Evolutionary conservation across 2,797 vertebrate species (phyloP).

Genomic region (Pangasius sanitwongsei): DNA sequence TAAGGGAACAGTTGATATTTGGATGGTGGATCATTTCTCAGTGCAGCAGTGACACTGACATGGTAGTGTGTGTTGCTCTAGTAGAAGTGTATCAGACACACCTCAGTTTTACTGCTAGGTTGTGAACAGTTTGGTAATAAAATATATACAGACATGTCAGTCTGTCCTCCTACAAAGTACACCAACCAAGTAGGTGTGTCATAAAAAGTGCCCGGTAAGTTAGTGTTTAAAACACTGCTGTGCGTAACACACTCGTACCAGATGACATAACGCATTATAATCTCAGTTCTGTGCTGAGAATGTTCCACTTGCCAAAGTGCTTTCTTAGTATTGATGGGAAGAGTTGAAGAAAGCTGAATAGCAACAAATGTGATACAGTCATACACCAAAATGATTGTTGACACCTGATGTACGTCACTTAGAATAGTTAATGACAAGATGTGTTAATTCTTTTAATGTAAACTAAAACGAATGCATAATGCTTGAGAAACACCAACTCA

Average conservation of each 20-base stretch:
- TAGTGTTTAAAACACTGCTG: background rate
- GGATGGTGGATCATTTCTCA: background rate
- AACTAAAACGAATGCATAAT: background rate
- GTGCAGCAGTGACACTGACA: background rate
- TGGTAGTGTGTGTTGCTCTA: background rate
- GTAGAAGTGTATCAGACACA: background rate
- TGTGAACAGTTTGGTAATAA: background rate
- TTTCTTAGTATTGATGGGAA: background rate
- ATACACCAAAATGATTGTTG: background rate
- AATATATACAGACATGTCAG: background rate
- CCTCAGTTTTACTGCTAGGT: constrained; percentile 11
- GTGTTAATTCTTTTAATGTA: background rate
- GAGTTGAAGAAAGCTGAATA: background rate
- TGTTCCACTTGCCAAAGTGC: background rate
- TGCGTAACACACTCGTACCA: background rate
- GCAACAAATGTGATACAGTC: background rate
- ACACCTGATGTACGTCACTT: background rate
- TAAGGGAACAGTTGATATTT: background rate
- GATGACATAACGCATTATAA: background rate
- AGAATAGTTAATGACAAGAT: background rate
- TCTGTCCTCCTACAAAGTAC: background rate
- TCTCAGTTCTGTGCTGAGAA: background rate
- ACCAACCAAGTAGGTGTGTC: background rate
- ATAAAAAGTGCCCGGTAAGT: background rate
- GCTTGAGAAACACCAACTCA: background rate